These are phyloP conservation scores for Pitta sordida DNA, from an alignment of 2,113 vertebrate species.

Conservation along the genomic window DNA sequence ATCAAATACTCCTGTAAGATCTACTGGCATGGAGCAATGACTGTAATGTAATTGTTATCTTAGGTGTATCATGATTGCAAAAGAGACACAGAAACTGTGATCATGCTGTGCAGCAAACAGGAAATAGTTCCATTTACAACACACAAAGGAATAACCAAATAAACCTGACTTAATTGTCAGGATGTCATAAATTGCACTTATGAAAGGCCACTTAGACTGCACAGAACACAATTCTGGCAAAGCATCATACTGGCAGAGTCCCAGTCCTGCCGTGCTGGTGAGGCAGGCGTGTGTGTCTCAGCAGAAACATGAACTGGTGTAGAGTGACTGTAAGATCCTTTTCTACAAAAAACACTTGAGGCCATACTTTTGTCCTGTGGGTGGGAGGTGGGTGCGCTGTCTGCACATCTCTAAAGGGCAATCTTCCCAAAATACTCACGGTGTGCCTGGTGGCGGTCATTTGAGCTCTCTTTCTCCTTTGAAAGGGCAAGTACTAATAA, in stretches of 20 bases:
- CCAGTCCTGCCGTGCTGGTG: fast-evolving
- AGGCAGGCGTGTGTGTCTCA: background rate
- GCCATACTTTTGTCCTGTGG: background rate
- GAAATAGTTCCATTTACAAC: background rate
- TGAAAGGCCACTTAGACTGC: background rate
- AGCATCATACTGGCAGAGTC: background rate
- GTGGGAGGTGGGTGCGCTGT: background rate
- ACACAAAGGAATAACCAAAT: background rate
- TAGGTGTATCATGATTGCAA: background rate
- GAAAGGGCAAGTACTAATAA: background rate
- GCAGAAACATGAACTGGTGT: background rate
- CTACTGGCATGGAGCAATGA: background rate
- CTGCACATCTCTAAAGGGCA: background rate
- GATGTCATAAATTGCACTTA: background rate
- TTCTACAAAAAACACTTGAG: background rate
- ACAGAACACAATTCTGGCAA: background rate
- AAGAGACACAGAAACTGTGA: background rate
- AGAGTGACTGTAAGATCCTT: background rate
- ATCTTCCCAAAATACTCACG: background rate
- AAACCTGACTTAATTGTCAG: background rate
- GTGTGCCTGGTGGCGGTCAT: background rate
- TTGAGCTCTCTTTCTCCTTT: background rate
- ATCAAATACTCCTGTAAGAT: background rate
- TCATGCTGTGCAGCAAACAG: background rate
- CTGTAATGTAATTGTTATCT: background rate